Evolutionary conservation across 2,113 vertebrate genomes (phyloP).

Genomic region (Corythoichthys haematopterus): DNA sequence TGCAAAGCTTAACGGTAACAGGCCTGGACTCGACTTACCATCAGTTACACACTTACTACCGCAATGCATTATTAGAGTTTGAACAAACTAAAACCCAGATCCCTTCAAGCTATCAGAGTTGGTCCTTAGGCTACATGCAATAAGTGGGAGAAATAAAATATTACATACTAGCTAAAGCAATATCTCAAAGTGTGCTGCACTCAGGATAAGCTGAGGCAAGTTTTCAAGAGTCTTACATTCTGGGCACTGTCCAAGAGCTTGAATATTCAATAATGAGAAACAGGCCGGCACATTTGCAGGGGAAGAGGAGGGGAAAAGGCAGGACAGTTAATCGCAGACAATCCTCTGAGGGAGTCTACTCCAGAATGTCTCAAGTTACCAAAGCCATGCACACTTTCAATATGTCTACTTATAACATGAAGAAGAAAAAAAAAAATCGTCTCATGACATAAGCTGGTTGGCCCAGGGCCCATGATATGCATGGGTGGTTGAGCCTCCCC

Average conservation of each 20-base stretch:
- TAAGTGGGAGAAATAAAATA: slow-evolving; percentile 23
- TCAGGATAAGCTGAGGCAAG: slow-evolving; percentile 28
- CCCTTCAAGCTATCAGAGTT: slow-evolving; percentile 16
- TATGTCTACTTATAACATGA: slow-evolving; percentile 8
- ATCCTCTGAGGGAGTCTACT: slow-evolving; percentile 2
- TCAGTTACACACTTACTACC: background rate
- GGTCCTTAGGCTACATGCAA: slow-evolving; percentile 11
- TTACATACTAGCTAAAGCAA: slow-evolving; percentile 16
- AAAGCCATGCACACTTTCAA: background rate
- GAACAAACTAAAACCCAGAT: slow-evolving; percentile 25
- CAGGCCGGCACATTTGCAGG: slow-evolving; percentile 11
- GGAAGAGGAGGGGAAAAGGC: background rate
- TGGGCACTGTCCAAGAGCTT: slow-evolving; percentile 16
- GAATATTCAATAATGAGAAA: slow-evolving; percentile 28
- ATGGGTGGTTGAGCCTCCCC: slow-evolving; percentile 8
- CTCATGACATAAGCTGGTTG: slow-evolving; percentile 28
- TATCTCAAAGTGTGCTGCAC: slow-evolving; percentile 13
- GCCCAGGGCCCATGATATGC: slow-evolving; percentile 5
- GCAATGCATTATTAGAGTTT: background rate
- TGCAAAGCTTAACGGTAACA: background rate
- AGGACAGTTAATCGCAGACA: slow-evolving; percentile 3
- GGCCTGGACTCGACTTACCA: background rate
- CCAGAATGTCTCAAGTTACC: slow-evolving; percentile 2
- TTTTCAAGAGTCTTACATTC: slow-evolving; percentile 49
- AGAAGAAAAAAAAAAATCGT: slow-evolving; percentile 19